phyloP scores from a whole-genome alignment of 2,888 invertebrate species.

The Protodeltote pygarga region DNA sequence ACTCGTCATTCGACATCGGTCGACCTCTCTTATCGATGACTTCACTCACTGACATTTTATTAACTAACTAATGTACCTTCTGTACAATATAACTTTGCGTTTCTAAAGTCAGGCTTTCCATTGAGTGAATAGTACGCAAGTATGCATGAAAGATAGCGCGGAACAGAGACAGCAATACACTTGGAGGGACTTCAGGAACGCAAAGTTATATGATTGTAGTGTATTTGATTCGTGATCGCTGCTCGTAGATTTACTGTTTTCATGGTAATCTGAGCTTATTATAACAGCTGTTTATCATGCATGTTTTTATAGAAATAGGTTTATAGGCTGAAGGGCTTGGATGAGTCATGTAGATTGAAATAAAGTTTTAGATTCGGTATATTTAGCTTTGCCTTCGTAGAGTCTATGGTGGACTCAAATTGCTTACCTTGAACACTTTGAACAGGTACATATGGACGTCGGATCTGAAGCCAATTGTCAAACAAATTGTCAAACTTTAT shows the following conservation, averaged over 20 bases:
- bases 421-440: too few species aligned
- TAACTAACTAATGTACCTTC: slow-evolving; percentile 23
- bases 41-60: slow-evolving; percentile 32
- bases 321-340: not conserved
- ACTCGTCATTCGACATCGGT: slow-evolving; percentile 41
- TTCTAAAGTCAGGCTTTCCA: too few species aligned
- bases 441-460: too few species aligned
- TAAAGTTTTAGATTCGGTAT: not conserved
- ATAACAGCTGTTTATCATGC: slow-evolving; percentile 14
- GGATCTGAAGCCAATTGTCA: too few species aligned
- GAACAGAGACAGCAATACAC: too few species aligned
- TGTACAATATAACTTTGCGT: too few species aligned
- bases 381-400: not conserved
- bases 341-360: not conserved
- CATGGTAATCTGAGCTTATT: slow-evolving; percentile 21
- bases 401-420: not conserved
- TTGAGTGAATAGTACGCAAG: too few species aligned
- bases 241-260: slow-evolving; percentile 16
- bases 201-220: too few species aligned
- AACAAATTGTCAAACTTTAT: too few species aligned
- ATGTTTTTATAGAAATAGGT: slow-evolving; percentile 4
- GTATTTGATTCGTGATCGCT: slow-evolving; percentile 23
- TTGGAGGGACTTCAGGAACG: too few species aligned
- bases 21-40: slow-evolving; percentile 48
- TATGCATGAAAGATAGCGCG: too few species aligned